Conservation (phyloP, 1,140 invertebrate species). For the Phymastichus coffea region DNA sequence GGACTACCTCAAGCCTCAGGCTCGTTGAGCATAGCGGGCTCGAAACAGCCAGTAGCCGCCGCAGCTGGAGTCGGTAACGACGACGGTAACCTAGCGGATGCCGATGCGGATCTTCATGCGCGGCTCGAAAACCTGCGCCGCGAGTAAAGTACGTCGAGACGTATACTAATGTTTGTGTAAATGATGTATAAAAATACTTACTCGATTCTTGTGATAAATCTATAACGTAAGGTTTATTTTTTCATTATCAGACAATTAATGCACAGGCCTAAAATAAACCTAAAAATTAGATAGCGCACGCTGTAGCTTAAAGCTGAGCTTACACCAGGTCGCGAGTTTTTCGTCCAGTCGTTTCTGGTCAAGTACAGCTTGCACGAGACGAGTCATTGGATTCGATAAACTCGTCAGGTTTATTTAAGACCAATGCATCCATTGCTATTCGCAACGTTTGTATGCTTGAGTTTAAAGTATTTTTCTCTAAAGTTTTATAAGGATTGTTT, state of each 20-base stretch:
- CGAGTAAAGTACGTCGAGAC: slow-evolving; percentile 63
- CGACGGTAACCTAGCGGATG: slow-evolving; percentile 70
- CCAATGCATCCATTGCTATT: not conserved
- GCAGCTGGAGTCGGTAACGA: slow-evolving; percentile 57
- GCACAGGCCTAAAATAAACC: not conserved
- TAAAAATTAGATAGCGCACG: not conserved
- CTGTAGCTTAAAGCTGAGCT: no score
- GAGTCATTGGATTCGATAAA: slow-evolving; percentile 4
- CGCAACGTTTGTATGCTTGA: slow-evolving; percentile 1
- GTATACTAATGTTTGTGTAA: slow-evolving; percentile 28
- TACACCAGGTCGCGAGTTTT: no score
- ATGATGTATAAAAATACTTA: slow-evolving; percentile 33
- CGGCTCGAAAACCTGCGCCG: slow-evolving; percentile 89
- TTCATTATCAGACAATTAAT: slow-evolving; percentile 8
- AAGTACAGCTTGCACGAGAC: not conserved
- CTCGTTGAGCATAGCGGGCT: slow-evolving; percentile 47
- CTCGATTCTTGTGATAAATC: slow-evolving; percentile 31
- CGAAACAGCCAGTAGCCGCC: slow-evolving; percentile 60
- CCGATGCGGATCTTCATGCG: slow-evolving; percentile 93
- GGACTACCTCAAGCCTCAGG: slow-evolving; percentile 73
- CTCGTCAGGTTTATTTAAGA: slow-evolving; percentile 10
- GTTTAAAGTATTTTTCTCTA: slow-evolving; percentile 3
- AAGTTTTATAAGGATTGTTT: slow-evolving; percentile 10
- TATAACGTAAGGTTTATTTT: slow-evolving; percentile 25
- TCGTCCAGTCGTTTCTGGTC: not conserved